Conservation (phyloP, 2,888 invertebrate genomes). For the Empis stercorea region DNA sequence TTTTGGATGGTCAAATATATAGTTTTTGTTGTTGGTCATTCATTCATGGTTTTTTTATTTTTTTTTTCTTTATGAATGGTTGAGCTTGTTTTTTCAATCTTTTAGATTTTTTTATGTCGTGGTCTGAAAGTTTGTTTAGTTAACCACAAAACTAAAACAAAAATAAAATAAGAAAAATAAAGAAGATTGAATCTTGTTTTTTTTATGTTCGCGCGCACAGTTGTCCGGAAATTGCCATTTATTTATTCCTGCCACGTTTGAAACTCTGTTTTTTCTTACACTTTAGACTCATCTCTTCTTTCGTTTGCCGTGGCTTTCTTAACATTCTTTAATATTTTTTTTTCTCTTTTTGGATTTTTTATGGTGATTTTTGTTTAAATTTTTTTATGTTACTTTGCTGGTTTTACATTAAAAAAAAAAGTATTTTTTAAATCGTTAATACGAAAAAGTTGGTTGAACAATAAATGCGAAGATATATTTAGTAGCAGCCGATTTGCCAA, state of each 20-base stretch:
- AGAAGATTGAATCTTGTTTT: background rate
- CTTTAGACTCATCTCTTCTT: background rate
- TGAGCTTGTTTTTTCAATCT: background rate
- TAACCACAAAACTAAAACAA: background rate
- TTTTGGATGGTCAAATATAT: too few relatives aligned
- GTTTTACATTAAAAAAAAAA: background rate
- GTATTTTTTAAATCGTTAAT: background rate
- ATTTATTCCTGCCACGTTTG: conserved; percentile 1
- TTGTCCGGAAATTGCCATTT: conserved; percentile 9
- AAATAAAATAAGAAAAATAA: background rate
- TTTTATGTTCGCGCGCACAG: background rate
- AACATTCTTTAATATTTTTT: conserved; percentile 4
- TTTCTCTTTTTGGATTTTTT: background rate
- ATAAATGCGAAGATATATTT: too few relatives aligned
- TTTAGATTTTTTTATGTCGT: background rate
- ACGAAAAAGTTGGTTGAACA: too few relatives aligned
- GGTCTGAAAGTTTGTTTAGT: too few relatives aligned
- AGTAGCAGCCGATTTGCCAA: too few relatives aligned
- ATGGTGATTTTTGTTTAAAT: background rate
- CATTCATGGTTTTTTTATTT: background rate
- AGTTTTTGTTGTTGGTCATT: too few relatives aligned
- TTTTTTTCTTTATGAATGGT: background rate
- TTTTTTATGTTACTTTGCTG: background rate
- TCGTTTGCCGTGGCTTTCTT: too few relatives aligned
- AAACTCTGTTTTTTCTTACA: background rate